Evolutionary conservation across 2,888 invertebrate species (phyloP).

Genomic region (Drosophila paranaensis): DNA sequence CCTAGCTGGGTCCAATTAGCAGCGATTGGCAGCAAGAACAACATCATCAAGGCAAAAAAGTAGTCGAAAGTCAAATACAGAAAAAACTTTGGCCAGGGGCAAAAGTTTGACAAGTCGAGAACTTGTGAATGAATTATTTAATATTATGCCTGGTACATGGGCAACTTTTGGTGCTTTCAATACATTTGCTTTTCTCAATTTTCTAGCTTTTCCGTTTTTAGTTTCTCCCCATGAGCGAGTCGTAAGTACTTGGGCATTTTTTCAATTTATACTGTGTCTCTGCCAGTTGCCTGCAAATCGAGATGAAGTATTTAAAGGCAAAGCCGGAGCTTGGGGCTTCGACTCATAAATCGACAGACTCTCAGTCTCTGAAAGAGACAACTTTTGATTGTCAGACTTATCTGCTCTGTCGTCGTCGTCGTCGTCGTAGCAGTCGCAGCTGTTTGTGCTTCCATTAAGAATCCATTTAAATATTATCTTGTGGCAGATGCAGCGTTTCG

Average conservation of each 20-base stretch:
- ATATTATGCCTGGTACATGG: constrained; percentile 51
- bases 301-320: constrained; percentile 67
- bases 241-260: constrained; percentile 20
- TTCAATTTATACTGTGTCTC: constrained; percentile 48
- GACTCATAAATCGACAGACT: constrained; percentile 45
- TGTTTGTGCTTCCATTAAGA: constrained; percentile 70
- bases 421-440: constrained; percentile 33
- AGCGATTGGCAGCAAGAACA: constrained; percentile 60
- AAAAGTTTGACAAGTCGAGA: constrained; percentile 49
- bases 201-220: neutral
- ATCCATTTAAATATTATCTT: constrained; percentile 74
- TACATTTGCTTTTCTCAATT: neutral
- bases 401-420: constrained; percentile 41
- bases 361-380: constrained; percentile 37
- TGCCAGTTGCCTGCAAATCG: constrained; percentile 62
- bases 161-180: constrained; percentile 17
- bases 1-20: constrained; percentile 52
- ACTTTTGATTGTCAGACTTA: constrained; percentile 39
- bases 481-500: constrained; percentile 32
- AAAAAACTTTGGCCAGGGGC: constrained; percentile 29
- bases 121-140: constrained; percentile 68
- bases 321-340: constrained; percentile 54
- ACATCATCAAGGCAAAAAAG: constrained; percentile 47
- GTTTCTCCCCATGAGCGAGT: constrained; percentile 8
- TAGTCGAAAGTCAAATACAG: constrained; percentile 53